Evolutionary conservation across 2,797 vertebrate genomes (phyloP), one percentile per base, ranked within the genome.

Genomic region (Pempheris klunzingeri): DNA sequence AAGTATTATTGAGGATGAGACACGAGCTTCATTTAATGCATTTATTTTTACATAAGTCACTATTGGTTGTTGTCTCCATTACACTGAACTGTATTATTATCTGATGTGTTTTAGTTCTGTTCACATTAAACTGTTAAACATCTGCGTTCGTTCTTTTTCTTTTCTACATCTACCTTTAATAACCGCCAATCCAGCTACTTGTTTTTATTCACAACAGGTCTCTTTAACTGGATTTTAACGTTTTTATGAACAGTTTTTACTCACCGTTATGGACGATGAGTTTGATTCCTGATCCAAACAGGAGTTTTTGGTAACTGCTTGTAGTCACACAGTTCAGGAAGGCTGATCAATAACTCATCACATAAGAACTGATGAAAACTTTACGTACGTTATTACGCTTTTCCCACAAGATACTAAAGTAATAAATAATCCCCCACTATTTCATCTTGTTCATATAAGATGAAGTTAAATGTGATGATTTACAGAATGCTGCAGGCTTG

Each of bases 281-380:
- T 70, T 66, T 58, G 26, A 46, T 34, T 39, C 61, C 78, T 36
- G 47, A 38, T 58, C 46, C 73, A 62, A 77, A 81, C 9, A 18
- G 22, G n/a, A 74, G 22, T 36, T 80, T 75, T 5, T 41, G 50
- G 12, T 11, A 32, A 26, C 28, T 13, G 14, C 26, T 24, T 6
- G 5, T 8, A 63, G 57, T 57, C 71, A 63, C 71, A 79, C 69
- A 61, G 49, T 54, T 43, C 30, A 59, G 4, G 13, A 9, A 39
- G 12, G 17, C 26, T 26, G 61, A 39, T 50, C 71, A 7, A 65
- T 59, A 66, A 60, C 26, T 24, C 18, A 7, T 22, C 43, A n/a
- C 18, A 46, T 20, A 8, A 44, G 43, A 7, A 47, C 46, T 22
- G 46, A 47, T 47, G 18, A 46, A 46, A n/a, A n/a, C 20, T 46